These are phyloP conservation scores for Aurelia coerulea DNA, from an alignment of 30 jellyfish, hydroid and myxozoan genomes.

Conservation along the genomic window DNA sequence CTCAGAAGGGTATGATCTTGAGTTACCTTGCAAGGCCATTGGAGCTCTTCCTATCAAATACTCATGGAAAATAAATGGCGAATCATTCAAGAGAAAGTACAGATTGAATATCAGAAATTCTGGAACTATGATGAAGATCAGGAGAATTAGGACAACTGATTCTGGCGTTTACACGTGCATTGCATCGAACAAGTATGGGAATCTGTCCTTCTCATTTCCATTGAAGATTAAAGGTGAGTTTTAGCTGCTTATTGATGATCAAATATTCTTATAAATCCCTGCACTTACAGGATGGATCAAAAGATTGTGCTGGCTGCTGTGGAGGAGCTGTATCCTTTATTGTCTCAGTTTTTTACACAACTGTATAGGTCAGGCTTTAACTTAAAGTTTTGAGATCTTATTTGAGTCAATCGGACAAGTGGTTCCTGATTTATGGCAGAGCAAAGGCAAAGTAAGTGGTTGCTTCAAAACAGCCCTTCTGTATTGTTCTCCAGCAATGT, in stretches of 20 bases:
- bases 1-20: conserved; percentile 64
- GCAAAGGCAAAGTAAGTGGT: too few relatives aligned
- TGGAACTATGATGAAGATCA: conserved; percentile 75
- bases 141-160: conserved; percentile 78
- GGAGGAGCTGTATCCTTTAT: too few relatives aligned
- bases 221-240: conserved; percentile 48
- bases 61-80: conserved; percentile 75
- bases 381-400: too few relatives aligned
- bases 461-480: too few relatives aligned
- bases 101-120: conserved; percentile 57
- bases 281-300: too few relatives aligned
- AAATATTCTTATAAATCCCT: too few relatives aligned
- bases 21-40: conserved; percentile 73
- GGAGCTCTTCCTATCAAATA: conserved; percentile 79
- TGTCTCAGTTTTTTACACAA: too few relatives aligned
- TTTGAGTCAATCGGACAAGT: too few relatives aligned
- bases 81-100: conserved; percentile 33
- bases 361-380: too few relatives aligned
- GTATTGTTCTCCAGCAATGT: too few relatives aligned
- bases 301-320: too few relatives aligned
- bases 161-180: conserved; percentile 89
- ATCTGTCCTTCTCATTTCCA: conserved; percentile 86
- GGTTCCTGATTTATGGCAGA: too few relatives aligned
- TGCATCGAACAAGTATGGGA: conserved; percentile 90
- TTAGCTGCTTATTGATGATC: not conserved